Evolutionary conservation across 2,797 vertebrate genomes (phyloP).

Genomic region (Pangasius macronema): DNA sequence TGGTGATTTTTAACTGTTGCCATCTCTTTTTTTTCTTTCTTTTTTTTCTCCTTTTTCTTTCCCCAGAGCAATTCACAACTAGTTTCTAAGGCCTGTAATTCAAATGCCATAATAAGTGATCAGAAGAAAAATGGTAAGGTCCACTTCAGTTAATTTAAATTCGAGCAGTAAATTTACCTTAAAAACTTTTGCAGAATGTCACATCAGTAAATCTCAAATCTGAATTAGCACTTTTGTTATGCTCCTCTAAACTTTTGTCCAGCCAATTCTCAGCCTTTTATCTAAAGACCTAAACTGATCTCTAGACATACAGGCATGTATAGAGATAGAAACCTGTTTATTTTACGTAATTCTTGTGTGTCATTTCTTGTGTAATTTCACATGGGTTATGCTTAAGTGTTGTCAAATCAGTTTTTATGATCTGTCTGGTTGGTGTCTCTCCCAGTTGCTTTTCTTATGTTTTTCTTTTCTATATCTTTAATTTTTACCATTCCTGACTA

Average conservation of each 20-base stretch:
- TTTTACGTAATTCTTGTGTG: neutral
- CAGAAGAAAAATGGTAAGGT: conserved; percentile 46
- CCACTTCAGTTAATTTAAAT: neutral
- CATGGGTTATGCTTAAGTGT: neutral
- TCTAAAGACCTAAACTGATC: neutral
- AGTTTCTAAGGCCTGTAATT: conserved; percentile 1
- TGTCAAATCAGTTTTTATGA: neutral
- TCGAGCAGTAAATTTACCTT: neutral
- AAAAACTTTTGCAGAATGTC: neutral
- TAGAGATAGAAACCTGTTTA: neutral
- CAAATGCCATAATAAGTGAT: neutral
- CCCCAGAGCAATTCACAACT: conserved; percentile 39
- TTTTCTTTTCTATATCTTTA: neutral
- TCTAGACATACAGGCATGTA: neutral
- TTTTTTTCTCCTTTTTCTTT: neutral
- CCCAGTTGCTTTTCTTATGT: neutral
- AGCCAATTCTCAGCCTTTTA: neutral
- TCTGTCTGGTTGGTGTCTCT: neutral
- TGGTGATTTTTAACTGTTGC: neutral
- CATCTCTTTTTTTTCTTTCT: neutral
- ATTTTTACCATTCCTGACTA: neutral
- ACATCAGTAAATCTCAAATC: neutral
- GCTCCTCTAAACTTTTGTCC: neutral
- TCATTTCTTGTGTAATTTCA: neutral
- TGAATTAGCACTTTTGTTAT: neutral